Evolutionary conservation across 1,140 invertebrate species (phyloP).

Genomic region (Branchinecta lynchi): DNA sequence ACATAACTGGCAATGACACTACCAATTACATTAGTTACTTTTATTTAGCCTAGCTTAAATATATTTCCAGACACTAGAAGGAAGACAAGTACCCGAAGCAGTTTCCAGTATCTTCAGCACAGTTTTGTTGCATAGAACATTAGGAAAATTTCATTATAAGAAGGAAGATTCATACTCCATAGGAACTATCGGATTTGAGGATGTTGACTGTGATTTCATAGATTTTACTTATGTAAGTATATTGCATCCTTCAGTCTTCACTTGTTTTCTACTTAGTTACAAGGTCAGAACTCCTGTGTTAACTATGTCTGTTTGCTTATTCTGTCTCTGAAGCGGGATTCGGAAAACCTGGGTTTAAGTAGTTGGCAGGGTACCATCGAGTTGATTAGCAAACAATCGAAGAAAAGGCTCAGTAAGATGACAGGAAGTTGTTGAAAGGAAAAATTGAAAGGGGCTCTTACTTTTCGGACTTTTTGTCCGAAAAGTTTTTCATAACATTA

Average conservation of each 20-base stretch:
- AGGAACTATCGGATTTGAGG: conserved; percentile 82
- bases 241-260: conserved; percentile 12
- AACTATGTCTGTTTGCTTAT: conserved; percentile 10
- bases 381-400: too few species aligned
- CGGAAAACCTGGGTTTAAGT: not conserved
- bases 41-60: too few species aligned
- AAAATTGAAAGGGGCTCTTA: too few species aligned
- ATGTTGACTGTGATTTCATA: conserved; percentile 92
- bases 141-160: conserved; percentile 89
- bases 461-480: too few species aligned
- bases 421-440: too few species aligned
- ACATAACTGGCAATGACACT: too few species aligned
- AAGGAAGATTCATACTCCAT: conserved; percentile 85
- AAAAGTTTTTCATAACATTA: too few species aligned
- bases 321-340: conserved; percentile 13
- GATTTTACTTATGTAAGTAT: conserved; percentile 78
- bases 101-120: conserved; percentile 88
- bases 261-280: conserved; percentile 6
- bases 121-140: conserved; percentile 78
- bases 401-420: too few species aligned
- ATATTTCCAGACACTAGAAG: conserved; percentile 52
- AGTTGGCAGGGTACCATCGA: not conserved
- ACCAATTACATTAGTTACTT: too few species aligned
- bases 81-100: conserved; percentile 83
- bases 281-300: conserved; percentile 13